Conservation (phyloP, 2,888 invertebrate species). For the Yponomeuta cagnagella region DNA sequence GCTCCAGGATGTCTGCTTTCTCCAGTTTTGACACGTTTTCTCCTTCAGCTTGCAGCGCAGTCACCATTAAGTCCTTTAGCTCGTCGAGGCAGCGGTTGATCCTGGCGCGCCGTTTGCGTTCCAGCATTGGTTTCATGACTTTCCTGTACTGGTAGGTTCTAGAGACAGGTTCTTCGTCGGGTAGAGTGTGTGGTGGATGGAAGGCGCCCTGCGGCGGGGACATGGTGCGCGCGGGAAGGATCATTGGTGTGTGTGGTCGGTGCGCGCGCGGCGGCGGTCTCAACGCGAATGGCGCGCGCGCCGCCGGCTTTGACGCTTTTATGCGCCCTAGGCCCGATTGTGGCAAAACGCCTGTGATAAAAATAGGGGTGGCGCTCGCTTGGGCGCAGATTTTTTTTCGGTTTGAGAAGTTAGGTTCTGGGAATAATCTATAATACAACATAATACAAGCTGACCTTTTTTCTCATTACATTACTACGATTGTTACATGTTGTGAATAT, state of each 20-base stretch:
- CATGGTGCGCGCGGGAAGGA: slow-evolving; percentile 69
- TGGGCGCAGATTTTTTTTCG: slow-evolving; percentile 20
- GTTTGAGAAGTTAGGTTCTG: not conserved
- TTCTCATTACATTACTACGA: too few relatives aligned
- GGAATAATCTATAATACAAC: too few relatives aligned
- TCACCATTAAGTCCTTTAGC: slow-evolving; percentile 91
- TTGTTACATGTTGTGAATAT: too few relatives aligned
- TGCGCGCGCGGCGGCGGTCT: slow-evolving; percentile 61
- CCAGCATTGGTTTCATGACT: slow-evolving; percentile 94
- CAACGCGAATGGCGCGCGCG: slow-evolving; percentile 71
- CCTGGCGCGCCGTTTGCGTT: slow-evolving; percentile 89
- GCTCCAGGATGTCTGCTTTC: slow-evolving; percentile 90
- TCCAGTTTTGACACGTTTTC: slow-evolving; percentile 91
- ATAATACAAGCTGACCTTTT: too few relatives aligned
- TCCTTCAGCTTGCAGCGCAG: slow-evolving; percentile 89
- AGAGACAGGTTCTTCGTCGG: slow-evolving; percentile 81
- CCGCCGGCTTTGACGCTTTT: slow-evolving; percentile 55
- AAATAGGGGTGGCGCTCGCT: slow-evolving; percentile 56
- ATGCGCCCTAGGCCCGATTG: slow-evolving; percentile 70
- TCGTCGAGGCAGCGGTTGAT: slow-evolving; percentile 94
- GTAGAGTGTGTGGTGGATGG: slow-evolving; percentile 56
- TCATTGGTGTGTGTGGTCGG: slow-evolving; percentile 46
- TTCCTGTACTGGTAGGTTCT: slow-evolving; percentile 94
- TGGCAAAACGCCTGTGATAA: slow-evolving; percentile 74
- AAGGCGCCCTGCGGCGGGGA: slow-evolving; percentile 70